A percentile compares a stretch with the other conserved stretches of the same genome.
Conservation (phyloP, 2,888 invertebrate species). For the Torymus auratus region DNA sequence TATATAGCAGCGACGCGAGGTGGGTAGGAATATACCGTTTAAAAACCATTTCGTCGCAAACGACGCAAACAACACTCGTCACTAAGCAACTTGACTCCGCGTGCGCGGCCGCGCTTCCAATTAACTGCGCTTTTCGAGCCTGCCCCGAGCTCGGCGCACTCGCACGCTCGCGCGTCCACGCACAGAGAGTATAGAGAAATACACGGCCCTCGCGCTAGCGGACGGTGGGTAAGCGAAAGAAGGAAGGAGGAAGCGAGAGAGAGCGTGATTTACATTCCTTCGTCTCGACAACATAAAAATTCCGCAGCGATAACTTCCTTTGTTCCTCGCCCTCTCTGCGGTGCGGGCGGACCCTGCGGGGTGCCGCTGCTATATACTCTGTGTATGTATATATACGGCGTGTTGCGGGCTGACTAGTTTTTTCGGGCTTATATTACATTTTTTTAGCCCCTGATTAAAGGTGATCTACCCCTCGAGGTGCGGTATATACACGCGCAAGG, state of each 20-base stretch:
- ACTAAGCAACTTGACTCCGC: conserved; percentile 19
- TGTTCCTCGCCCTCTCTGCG: conserved; percentile 75
- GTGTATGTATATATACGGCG: conserved; percentile 56
- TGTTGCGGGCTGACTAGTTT: conserved; percentile 77
- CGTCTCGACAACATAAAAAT: conserved; percentile 75
- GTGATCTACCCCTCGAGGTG: conserved; percentile 55
- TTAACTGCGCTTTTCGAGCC: conserved; percentile 28
- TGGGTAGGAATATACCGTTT: too few species aligned
- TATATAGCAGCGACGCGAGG: too few species aligned
- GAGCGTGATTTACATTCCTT: conserved; percentile 74
- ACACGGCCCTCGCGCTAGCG: too few species aligned
- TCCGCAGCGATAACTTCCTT: conserved; percentile 75
- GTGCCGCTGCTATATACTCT: conserved; percentile 77
- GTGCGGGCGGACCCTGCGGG: conserved; percentile 79
- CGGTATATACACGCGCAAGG: neutral
- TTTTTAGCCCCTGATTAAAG: conserved; percentile 70
- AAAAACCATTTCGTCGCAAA: neutral
- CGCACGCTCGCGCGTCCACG: neutral
- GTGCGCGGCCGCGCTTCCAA: conserved; percentile 10
- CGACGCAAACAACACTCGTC: neutral
- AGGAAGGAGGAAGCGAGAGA: conserved; percentile 25
- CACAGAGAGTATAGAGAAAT: neutral
- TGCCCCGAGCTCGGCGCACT: neutral
- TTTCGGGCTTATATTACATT: conserved; percentile 71
- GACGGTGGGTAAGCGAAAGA: neutral